Percentiles rank a stretch among this genome's conserved stretches.
Conservation (phyloP, 2,888 invertebrate genomes). For the Margaritifera margaritifera region DNA sequence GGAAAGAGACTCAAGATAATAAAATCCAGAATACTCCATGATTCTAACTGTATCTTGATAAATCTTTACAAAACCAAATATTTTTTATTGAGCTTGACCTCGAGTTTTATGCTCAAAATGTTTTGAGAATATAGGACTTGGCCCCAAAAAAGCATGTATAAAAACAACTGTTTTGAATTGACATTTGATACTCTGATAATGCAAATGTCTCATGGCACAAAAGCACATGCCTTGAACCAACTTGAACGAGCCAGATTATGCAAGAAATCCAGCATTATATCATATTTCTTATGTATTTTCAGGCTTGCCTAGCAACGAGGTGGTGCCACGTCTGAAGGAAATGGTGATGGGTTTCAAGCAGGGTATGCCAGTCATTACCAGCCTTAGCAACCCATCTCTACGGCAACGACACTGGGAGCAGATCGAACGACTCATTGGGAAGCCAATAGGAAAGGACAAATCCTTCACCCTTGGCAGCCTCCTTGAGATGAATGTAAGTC, state of each 20-base stretch:
- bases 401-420: constrained; percentile 70
- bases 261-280: not conserved
- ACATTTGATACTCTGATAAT: not conserved
- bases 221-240: no score
- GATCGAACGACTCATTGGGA: constrained; percentile 69
- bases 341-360: constrained; percentile 71
- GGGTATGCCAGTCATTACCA: constrained; percentile 72
- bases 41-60: no score
- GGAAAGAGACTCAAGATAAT: no score
- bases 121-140: no score
- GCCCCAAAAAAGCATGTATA: no score
- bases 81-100: no score
- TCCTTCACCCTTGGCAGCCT: constrained; percentile 70
- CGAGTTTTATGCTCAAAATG: no score
- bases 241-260: no score
- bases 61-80: no score
- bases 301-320: constrained; percentile 72
- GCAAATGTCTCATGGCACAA: not conserved
- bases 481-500: constrained; percentile 70
- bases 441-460: constrained; percentile 67
- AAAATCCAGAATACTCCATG: no score
- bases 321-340: constrained; percentile 70
- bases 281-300: not conserved
- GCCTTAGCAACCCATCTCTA: constrained; percentile 70
- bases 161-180: no score